Evolutionary conservation across 2,888 invertebrate genomes (phyloP).

Genomic region (Netelia fuscicornis): DNA sequence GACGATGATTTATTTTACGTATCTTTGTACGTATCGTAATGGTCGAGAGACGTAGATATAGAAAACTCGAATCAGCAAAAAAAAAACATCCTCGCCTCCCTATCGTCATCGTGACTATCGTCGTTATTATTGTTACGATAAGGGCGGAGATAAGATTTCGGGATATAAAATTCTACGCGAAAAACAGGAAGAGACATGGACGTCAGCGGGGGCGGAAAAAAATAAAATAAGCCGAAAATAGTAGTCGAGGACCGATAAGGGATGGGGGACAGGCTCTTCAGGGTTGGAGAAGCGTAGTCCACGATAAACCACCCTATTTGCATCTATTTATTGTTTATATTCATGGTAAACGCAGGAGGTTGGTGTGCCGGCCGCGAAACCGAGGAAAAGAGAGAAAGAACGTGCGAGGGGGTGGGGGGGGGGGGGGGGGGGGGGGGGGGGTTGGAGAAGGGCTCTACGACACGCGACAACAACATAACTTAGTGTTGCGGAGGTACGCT

Average conservation of each 20-base stretch:
- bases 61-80: too few species aligned
- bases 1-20: too few species aligned
- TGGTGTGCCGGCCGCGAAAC: conserved; percentile 18
- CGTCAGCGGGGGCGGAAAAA: too few species aligned
- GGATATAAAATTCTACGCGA: too few species aligned
- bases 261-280: conserved; percentile 35
- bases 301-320: conserved; percentile 70
- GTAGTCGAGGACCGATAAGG: not conserved
- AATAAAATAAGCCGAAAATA: conserved; percentile 8
- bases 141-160: too few species aligned
- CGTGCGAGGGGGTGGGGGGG: not conserved
- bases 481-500: conserved; percentile 53
- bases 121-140: too few species aligned
- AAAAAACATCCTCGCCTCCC: too few species aligned
- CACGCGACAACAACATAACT: conserved; percentile 69
- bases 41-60: too few species aligned
- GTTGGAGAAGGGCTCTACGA: conserved; percentile 48
- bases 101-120: too few species aligned
- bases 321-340: conserved; percentile 70
- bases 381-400: conserved; percentile 20
- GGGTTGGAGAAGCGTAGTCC: conserved; percentile 48
- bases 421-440: too few species aligned
- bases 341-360: conserved; percentile 51
- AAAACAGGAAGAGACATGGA: too few species aligned
- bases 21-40: too few species aligned